Conservation (phyloP, 2,888 invertebrate genomes). For the Cryptus viduatorius region DNA sequence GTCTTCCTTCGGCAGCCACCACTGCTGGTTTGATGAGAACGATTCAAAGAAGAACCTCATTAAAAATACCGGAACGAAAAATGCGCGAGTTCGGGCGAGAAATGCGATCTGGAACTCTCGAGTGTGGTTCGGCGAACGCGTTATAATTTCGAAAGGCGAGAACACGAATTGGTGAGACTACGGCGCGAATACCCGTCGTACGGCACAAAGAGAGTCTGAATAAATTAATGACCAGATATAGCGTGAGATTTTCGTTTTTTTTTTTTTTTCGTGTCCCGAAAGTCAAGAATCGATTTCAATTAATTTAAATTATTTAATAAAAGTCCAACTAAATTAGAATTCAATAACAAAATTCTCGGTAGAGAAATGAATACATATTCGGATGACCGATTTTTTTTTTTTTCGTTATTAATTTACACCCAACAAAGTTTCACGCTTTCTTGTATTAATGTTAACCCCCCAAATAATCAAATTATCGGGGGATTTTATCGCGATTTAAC, state of each 20-base stretch:
- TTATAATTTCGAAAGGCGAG: constrained; percentile 44
- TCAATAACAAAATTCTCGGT: too few species aligned
- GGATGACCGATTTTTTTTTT: too few species aligned
- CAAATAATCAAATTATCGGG: too few species aligned
- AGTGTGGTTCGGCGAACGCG: constrained; percentile 42
- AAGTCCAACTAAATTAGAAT: too few species aligned
- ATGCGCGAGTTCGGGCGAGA: constrained; percentile 42
- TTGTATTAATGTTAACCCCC: too few species aligned
- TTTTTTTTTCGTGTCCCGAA: too few species aligned
- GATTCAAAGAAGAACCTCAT: constrained; percentile 79
- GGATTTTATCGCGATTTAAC: too few species aligned
- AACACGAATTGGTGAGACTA: neutral
- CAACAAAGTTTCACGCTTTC: too few species aligned
- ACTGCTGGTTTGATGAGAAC: constrained; percentile 75
- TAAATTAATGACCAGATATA: neutral
- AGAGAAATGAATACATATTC: too few species aligned
- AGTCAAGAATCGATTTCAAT: too few species aligned
- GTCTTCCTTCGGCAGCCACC: constrained; percentile 48
- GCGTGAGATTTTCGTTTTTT: neutral
- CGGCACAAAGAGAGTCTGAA: neutral
- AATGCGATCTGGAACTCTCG: constrained; percentile 37
- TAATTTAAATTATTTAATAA: too few species aligned
- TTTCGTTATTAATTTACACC: too few species aligned
- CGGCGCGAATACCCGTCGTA: neutral
- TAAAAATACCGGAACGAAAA: constrained; percentile 74